phyloP scores from a whole-genome alignment of 2,113 vertebrate species.

The Oreochromis niloticus region DNA sequence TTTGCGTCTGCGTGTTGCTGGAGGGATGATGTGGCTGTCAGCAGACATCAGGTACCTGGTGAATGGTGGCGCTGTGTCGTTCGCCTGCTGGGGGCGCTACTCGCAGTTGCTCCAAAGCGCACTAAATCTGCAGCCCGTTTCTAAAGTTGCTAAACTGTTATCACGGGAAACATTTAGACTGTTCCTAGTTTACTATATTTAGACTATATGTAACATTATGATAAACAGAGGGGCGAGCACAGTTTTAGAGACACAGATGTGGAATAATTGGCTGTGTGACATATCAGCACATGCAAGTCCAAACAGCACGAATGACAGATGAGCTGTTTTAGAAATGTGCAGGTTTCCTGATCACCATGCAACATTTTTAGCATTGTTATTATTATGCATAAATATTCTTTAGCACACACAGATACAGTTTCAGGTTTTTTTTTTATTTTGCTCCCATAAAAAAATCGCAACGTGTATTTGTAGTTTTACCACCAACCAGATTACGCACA shows the following conservation, averaged over 20 bases:
- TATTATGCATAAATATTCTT: neutral
- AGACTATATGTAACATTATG: neutral
- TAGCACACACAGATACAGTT: rapidly evolving
- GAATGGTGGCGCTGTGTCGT: neutral
- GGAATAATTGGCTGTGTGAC: neutral
- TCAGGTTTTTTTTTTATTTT: neutral
- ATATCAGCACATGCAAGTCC: neutral
- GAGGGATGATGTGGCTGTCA: slow-evolving; percentile 52
- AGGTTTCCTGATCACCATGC: neutral
- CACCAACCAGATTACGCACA: neutral
- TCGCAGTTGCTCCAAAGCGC: neutral
- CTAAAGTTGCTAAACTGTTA: neutral
- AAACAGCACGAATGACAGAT: neutral
- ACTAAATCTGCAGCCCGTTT: neutral
- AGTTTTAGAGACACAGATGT: neutral
- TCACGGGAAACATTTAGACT: neutral
- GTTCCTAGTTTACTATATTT: neutral
- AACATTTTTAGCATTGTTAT: neutral
- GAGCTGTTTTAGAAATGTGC: neutral
- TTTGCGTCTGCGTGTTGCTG: neutral
- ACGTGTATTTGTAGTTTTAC: neutral
- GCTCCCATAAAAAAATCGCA: neutral
- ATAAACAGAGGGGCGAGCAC: neutral
- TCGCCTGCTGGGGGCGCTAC: slow-evolving; percentile 27
- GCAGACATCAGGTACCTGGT: slow-evolving; percentile 30